Base-by-base conservation (phyloP, 2,888 invertebrate species). In the Eucera pruinosa region DNA sequence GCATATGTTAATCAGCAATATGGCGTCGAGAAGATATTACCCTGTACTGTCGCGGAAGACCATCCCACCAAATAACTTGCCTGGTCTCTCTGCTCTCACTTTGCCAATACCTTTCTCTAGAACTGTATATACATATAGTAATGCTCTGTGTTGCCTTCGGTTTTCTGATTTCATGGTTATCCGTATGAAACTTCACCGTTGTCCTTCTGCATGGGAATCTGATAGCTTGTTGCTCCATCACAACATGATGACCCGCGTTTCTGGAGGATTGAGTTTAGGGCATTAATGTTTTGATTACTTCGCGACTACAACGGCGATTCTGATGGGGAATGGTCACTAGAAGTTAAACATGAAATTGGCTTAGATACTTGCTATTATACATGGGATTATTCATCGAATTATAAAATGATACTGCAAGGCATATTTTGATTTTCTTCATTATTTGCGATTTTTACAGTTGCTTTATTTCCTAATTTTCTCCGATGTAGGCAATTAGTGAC, bases 1-100 rank as follows among this genome's bases (percentile, higher is more conserved):
- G 89, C 88, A 89, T 90, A 90, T 90, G 90, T 90, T 90, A 90
- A 90, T 90, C 89, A 90, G 90, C 88, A 89, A 88, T 89, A 89
- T 90, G 89, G 88, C 87, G 87, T 83, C 81, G 83, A 78, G 85
- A 83, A 83, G 89, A 89, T 90, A 90, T 90, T 89, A 90, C 88
- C 85, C 84, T 39, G 66, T 75, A 58, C 76, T 58, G 73, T 76
- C 72, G 74, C 68, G 55, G 71, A 85, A 81, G 81, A 77, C 75
- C 81, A 81, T 85, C 81, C 80, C 36, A 27, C 18, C 39, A 50
- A 50, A 18, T 18, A 39, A 62, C 62, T 62, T 13, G 50, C 25
- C 36, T 25, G 18, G 4, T 25, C 7, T 36, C 47, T 2, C n/a
- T n/a, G 48, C 47, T 20, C 30, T 33, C 25, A 13, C 41, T 39